A percentile compares a stretch with the other conserved stretches of the same genome.
phyloP scores from a whole-genome alignment of 2,113 vertebrate genomes.

The Oryzias javanicus region DNA sequence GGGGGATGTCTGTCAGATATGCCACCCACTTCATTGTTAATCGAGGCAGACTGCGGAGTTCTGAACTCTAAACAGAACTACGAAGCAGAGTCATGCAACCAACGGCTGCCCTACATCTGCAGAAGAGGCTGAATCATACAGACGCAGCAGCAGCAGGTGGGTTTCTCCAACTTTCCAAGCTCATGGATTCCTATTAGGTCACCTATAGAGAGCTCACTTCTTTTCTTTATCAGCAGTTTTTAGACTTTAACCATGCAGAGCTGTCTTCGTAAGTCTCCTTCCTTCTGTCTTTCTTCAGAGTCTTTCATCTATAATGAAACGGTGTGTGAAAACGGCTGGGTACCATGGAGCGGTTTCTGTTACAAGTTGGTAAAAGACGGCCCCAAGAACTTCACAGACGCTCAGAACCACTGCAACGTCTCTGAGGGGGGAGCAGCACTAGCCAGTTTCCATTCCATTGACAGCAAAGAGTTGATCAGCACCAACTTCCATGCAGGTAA shows the following conservation, averaged over 20 bases:
- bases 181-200: not conserved
- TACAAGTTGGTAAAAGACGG: slow-evolving; percentile 73
- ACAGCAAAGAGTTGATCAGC: slow-evolving; percentile 85
- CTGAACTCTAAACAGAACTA: slow-evolving; percentile 79
- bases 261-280: not conserved
- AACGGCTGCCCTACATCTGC: slow-evolving; percentile 86
- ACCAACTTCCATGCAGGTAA: slow-evolving; percentile 81
- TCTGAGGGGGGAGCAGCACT: slow-evolving; percentile 63
- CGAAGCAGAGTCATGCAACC: slow-evolving; percentile 77
- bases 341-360: slow-evolving; percentile 85
- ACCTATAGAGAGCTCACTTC: not conserved
- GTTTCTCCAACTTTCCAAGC: not conserved
- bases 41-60: slow-evolving; percentile 81
- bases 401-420: slow-evolving; percentile 70
- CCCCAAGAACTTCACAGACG: slow-evolving; percentile 57
- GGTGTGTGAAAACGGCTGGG: slow-evolving; percentile 80
- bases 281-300: slow-evolving; percentile 64
- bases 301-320: slow-evolving; percentile 79
- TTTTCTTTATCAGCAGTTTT: too few relatives aligned
- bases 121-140: slow-evolving; percentile 54
- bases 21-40: slow-evolving; percentile 56
- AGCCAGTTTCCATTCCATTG: slow-evolving; percentile 87
- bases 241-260: too few relatives aligned
- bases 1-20: slow-evolving; percentile 67
- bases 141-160: slow-evolving; percentile 41